Percentiles rank a stretch among this genome's conserved stretches.
phyloP scores from a whole-genome alignment of 1,140 invertebrate genomes.

The Drosophila ironensis region DNA sequence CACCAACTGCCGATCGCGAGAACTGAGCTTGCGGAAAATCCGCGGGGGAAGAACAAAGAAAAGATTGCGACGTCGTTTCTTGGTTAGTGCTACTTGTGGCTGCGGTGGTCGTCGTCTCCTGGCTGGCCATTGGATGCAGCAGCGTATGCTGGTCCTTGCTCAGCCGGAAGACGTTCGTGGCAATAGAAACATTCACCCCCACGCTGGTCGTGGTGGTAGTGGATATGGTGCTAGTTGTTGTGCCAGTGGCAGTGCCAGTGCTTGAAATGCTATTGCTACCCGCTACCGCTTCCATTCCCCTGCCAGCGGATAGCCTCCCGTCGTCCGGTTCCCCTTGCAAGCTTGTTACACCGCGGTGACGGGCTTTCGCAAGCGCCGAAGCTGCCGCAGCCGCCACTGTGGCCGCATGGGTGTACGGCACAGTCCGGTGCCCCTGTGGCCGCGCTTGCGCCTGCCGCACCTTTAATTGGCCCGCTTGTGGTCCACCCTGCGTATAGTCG shows the following conservation, averaged over 20 bases:
- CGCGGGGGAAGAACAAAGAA: constrained; percentile 25
- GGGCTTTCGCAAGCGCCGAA: constrained; percentile 44
- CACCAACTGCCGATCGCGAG: constrained; percentile 90
- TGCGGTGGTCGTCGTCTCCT: constrained; percentile 5
- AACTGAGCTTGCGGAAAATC: constrained; percentile 85
- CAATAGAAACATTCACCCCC: background rate
- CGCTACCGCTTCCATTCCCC: background rate
- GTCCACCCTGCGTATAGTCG: background rate
- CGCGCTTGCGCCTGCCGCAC: background rate
- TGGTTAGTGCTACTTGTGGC: constrained; percentile 28
- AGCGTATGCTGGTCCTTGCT: constrained; percentile 10
- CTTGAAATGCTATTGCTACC: constrained; percentile 10
- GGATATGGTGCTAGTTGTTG: constrained; percentile 8
- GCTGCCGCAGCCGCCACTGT: constrained; percentile 60
- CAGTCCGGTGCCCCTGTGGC: background rate
- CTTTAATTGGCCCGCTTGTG: no score
- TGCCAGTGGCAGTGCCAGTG: constrained; percentile 14
- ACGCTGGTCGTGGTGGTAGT: background rate
- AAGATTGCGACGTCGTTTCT: constrained; percentile 46
- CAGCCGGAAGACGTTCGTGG: constrained; percentile 28
- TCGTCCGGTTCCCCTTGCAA: background rate
- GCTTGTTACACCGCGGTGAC: constrained; percentile 32
- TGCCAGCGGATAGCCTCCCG: background rate
- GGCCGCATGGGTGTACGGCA: constrained; percentile 24
- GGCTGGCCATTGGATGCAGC: constrained; percentile 11